A percentile compares a stretch with the other conserved stretches of the same genome.
Conservation (phyloP, 2,113 vertebrate genomes). For the Ptilorrhoa leucosticta region DNA sequence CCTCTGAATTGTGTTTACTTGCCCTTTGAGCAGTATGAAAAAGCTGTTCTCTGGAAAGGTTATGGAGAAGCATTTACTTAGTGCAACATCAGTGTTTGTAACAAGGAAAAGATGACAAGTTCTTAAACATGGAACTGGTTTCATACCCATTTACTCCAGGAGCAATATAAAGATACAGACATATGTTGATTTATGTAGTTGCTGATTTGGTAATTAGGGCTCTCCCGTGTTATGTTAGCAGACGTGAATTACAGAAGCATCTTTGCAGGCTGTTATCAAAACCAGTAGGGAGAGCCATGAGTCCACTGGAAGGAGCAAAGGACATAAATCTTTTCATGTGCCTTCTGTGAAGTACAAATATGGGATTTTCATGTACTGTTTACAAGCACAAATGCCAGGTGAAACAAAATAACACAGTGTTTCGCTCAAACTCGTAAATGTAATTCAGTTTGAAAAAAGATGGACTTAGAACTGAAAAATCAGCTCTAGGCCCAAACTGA, state of each 20-base stretch:
- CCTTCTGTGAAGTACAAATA: background rate
- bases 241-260: background rate
- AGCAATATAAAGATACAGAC: background rate
- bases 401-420: background rate
- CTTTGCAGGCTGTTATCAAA: slow-evolving; percentile 39
- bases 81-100: background rate
- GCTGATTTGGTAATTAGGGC: background rate
- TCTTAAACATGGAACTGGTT: background rate
- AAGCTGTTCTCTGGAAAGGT: background rate
- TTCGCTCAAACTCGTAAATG: background rate
- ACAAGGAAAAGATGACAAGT: background rate
- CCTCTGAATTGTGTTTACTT: background rate
- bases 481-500: background rate
- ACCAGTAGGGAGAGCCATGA: slow-evolving; percentile 55
- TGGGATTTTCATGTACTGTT: background rate
- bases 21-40: background rate
- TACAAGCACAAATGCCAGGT: background rate
- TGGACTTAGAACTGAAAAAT: background rate
- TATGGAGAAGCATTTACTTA: background rate
- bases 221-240: background rate
- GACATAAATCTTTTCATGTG: background rate
- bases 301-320: slow-evolving; percentile 35
- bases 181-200: background rate
- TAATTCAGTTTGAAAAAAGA: background rate
- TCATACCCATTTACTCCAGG: background rate